Base-by-base conservation (phyloP, 2,888 invertebrate species). In the Catocala fraxini region DNA sequence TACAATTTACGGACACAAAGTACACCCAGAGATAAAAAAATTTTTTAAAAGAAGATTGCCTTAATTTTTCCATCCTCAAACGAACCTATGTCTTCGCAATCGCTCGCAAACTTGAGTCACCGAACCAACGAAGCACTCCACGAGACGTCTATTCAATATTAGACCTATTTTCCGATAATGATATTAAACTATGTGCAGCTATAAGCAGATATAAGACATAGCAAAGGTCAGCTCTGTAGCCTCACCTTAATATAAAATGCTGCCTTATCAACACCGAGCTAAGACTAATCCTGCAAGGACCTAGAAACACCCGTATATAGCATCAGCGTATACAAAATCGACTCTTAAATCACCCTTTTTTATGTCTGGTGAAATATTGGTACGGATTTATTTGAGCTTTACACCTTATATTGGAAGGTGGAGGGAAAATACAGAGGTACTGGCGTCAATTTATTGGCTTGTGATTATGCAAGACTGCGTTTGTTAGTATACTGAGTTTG, bases 391-490 rank as follows among this genome's bases (percentile, higher is more conserved):
- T 35, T 54, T 34, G 6, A 54, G 15, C 4, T 54, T 35, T 54
- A 12, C 11, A 45, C 11, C 45, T 45, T 35, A 4, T 15, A 54
- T 35, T 15, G 6, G 13, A 5, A 34, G 49, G 1, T 10, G 1
- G 12, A 10, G 6, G 9, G 25, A 11, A 12, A 12, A 10, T 13
- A 25, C 25, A 25, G 25, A 42, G 25, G 41, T 48, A 47, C 39
- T 55, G 11, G 13, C 11, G 35, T 35, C 7, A 10, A 42, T 48
- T 56, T 49, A 56, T 42, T 33, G 7, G 41, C 7, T 11, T 6
- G 47, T 56, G 25, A n/a, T 41, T 56, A 33, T 56, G n/a, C 47
- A 46, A 55, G 46, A 46, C 1, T n/a, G 13, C 7, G 42, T 10
- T 9, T 6, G 47, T 41, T 41, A 11, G 39, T 39, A 25, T 25